Conservation (phyloP, 2,113 vertebrate genomes). For the Saccopteryx leptura region DNA sequence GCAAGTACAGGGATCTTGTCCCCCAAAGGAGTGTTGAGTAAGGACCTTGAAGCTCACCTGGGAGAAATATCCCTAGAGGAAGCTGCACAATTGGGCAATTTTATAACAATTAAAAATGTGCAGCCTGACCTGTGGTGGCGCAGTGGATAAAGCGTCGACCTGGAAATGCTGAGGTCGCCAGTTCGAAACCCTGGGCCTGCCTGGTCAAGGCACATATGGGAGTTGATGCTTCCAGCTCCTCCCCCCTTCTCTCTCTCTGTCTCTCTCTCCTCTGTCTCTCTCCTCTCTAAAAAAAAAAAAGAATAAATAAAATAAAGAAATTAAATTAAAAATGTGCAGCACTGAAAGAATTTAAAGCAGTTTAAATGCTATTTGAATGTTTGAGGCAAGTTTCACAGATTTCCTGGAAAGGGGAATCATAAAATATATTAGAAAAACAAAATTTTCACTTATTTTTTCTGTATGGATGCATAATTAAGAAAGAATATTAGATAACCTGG, state of each 20-base stretch:
- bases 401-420: not conserved
- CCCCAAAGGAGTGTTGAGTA: not conserved
- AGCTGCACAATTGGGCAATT: not conserved
- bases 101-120: conserved; percentile 18
- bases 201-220: too few relatives aligned
- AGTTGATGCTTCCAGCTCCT: too few relatives aligned
- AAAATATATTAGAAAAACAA: conserved; percentile 27
- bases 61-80: not conserved
- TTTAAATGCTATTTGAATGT: conserved; percentile 36
- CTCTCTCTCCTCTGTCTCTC: too few relatives aligned
- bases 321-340: not conserved
- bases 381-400: not conserved
- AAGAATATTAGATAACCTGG: not conserved
- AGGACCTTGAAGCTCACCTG: not conserved
- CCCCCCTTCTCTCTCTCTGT: too few relatives aligned
- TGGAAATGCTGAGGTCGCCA: too few relatives aligned
- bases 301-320: too few relatives aligned
- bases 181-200: too few relatives aligned
- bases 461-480: conserved; percentile 11
- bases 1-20: not conserved
- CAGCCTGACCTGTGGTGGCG: not conserved
- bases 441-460: conserved; percentile 22
- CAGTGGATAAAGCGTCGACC: too few relatives aligned
- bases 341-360: not conserved
- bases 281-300: too few relatives aligned